Evolutionary conservation across 1,140 invertebrate species (phyloP), one percentile per base, ranked within the genome.

Genomic region (Orchestia grillus): DNA sequence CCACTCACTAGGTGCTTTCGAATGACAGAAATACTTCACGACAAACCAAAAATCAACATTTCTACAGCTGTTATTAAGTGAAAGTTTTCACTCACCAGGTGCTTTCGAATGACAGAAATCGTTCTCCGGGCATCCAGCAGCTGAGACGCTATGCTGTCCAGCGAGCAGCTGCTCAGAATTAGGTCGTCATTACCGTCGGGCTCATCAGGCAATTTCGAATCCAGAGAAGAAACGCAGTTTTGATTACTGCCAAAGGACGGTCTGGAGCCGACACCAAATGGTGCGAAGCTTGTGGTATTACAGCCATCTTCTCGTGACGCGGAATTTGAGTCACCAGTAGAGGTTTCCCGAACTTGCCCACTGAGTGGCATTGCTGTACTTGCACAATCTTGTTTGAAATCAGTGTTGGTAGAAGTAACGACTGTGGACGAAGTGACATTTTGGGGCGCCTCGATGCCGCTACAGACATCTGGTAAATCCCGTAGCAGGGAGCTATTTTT

Each of bases 391-490:
- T 36, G 28, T 77, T 77, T 77, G 11, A 36, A 23, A 77, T 36
- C 62, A 77, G 62, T 23, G 62, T 77, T 36, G 15, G 47, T 6
- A 53, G 11, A 15, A 77, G 11, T 77, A 77, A 77, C 62, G 11
- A 28, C 3, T 77, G 62, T 36, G 11, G 62, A 77, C 1, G 62
- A 77, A 77, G 28, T 77, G 15, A 36, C 62, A 77, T 77, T 77
- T 36, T 77, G 62, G 62, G 11, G 62, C 62, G 36, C 41, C 41
- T 94, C 92, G 28, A 94, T 94, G 6, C 92, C 92, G 44, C 92
- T 94, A n/a, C 92, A 94, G 43, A 94, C 43, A 40, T 94, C 92
- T 47, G 92, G 92, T 44, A 94, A n/a, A 44, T 94, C 92, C 1
- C 44, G 92, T 0, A 47, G 40, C 36, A 44, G 36, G 44, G 43